Conservation (phyloP, 2,888 invertebrate species). For the Nezara viridula region DNA sequence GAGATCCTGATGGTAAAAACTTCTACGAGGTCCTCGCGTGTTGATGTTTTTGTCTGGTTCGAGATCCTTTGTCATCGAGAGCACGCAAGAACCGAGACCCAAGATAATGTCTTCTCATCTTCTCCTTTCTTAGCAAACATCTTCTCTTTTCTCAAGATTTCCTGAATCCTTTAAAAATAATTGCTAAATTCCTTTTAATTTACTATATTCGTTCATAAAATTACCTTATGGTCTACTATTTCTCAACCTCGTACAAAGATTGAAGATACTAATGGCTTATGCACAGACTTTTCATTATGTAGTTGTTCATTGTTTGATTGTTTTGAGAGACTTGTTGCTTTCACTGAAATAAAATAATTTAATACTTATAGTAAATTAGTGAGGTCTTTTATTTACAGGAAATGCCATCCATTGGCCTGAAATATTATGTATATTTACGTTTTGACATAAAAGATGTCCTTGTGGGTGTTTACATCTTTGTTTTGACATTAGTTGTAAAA, state of each 20-base stretch:
- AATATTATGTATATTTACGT: conserved; percentile 68
- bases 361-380: conserved; percentile 22
- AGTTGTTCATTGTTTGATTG: conserved; percentile 25
- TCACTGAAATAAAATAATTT: neutral
- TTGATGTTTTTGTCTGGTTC: neutral
- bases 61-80: neutral
- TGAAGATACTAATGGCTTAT: too few relatives aligned
- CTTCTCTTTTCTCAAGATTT: neutral
- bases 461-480: conserved; percentile 68
- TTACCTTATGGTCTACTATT: too few relatives aligned
- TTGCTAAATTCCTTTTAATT: too few relatives aligned
- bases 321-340: conserved; percentile 50
- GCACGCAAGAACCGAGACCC: neutral
- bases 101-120: conserved; percentile 10
- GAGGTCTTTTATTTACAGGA: conserved; percentile 64
- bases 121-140: neutral
- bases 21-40: neutral
- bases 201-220: too few relatives aligned
- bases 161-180: neutral
- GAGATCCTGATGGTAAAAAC: neutral
- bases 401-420: conserved; percentile 68
- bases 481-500: conserved; percentile 55
- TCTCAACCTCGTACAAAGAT: too few relatives aligned
- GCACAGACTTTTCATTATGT: too few relatives aligned
- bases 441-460: conserved; percentile 71